Base-by-base conservation (phyloP, 2,888 invertebrate species). In the Calameuta filiformis region DNA sequence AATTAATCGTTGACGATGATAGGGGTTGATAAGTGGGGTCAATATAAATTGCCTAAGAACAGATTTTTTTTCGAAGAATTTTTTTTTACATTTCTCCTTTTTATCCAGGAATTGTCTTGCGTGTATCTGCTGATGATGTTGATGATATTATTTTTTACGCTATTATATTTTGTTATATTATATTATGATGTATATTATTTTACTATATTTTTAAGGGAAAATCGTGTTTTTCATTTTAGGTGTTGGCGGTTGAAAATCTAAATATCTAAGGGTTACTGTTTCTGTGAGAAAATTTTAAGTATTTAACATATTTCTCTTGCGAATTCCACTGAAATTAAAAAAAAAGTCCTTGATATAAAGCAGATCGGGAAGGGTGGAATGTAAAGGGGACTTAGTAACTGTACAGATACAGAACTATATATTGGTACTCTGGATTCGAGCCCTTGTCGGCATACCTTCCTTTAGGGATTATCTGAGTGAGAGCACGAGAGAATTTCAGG, bases 1-100 rank as follows among this genome's bases (percentile, higher is more conserved):
- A 80, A 81, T 80, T 79, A 80, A 81, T 81, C 79, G 79, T 78
- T 80, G 68, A 77, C 74, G 75, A 37, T 73, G 75, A 37, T 31
- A 74, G 31, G 30, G 75, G 68, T 76, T 68, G 71, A 56, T 71
- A 40, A 9, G 56, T 2, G 9, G 23, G 23, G 56, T 56, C 4
- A 56, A 56, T 56, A 56, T 23, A 23, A 23, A 56, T 56, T 4
- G 2, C 23, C 56, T 23, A 56, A 56, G 23, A 6, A 56, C 23
- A 23, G 0, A 1, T 56, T 23, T 2, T 23, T 3, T 37, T 37
- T 37, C 3, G 2, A 37, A 37, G 12, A 11, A 37, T 12, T 12
- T 37, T 35, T 56, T 40, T 15, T 15, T 40, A 15, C 4, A 40
- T 40, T 40, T 40, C 15, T 6, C 15, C 40, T 4, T 15, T 15